A percentile compares a stretch with the other conserved stretches of the same genome.
Conservation (phyloP, 2,797 vertebrate genomes). For the Crossoptilon crossoptilon region DNA sequence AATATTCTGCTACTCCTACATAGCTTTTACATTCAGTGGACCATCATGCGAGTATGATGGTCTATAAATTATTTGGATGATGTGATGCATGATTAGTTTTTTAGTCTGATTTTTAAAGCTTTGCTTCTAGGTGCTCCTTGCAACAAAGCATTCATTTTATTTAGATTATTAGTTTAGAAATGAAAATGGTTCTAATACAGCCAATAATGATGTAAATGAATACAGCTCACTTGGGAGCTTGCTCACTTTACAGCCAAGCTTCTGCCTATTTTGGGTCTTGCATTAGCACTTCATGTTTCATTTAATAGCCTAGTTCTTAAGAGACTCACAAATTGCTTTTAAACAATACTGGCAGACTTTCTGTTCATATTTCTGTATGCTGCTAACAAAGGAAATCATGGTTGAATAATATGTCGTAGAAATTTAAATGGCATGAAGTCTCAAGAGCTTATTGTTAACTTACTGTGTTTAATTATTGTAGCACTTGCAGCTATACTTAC, state of each 20-base stretch:
- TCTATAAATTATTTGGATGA: background rate
- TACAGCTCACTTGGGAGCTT: conserved; percentile 20
- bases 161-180: conserved; percentile 43
- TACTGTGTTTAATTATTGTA: conserved; percentile 59
- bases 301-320: conserved; percentile 27
- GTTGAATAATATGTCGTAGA: conserved; percentile 39
- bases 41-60: fast-evolving
- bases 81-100: background rate
- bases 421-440: conserved; percentile 27
- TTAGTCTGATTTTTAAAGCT: background rate
- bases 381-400: conserved; percentile 21
- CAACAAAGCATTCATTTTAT: background rate
- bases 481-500: conserved; percentile 38
- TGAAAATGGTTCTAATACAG: conserved; percentile 11
- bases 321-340: conserved; percentile 15
- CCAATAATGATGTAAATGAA: conserved; percentile 24
- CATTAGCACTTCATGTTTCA: conserved; percentile 37
- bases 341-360: conserved; percentile 35
- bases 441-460: conserved; percentile 38
- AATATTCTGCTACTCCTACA: background rate
- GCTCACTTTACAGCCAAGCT: conserved; percentile 52
- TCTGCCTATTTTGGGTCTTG: background rate
- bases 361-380: background rate
- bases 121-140: background rate
- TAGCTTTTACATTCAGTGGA: background rate